Evolutionary conservation across 2,888 invertebrate genomes (phyloP), one percentile per base, ranked within the genome.

Genomic region (Onthophagus sagittarius): DNA sequence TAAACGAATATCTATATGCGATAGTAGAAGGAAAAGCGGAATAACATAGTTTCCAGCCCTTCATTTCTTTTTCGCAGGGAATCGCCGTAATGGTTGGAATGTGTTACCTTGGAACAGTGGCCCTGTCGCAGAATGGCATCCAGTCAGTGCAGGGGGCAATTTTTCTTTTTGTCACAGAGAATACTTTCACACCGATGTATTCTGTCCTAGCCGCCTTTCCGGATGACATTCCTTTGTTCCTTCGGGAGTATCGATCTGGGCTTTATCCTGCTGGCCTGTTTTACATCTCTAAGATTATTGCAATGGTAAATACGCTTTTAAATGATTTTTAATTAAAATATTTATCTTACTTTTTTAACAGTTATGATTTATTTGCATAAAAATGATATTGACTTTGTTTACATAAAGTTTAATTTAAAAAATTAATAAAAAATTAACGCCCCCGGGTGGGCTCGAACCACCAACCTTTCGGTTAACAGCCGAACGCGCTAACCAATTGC

Each of bases 391-490:
- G n/a, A n/a, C n/a, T n/a, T n/a, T n/a, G n/a, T n/a, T n/a, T n/a
- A n/a, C n/a, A n/a, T n/a, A 7, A 53, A 53, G 5, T 53, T 53
- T 53, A 33, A 33, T 9, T 9, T 53, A 7, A 53, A 53, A 53
- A 53, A 53, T 4, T 64, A 11, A 64, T 64, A 23, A 67, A 67
- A 67, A 23, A 67, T 73, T 2, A 71, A 0, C 94, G 94, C 94
- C 94, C 94, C 94, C 94, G 94, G 94, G 94, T 94, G 94, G 95
- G 92, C 94, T 95, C 92, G 95, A 95, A 95, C 95, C 95, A 95
- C 94, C 95, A 95, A 95, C 95, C 95, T 95, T 95, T 95, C 95
- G 95, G 95, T 95, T 95, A 95, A 95, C 95, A 95, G 95, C 95
- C 94, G 93, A 94, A 93, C 94, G 94, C 93, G 93, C 93, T 94